phyloP scores from a whole-genome alignment of 2,888 invertebrate species.

The Lithophane leautieri region DNA sequence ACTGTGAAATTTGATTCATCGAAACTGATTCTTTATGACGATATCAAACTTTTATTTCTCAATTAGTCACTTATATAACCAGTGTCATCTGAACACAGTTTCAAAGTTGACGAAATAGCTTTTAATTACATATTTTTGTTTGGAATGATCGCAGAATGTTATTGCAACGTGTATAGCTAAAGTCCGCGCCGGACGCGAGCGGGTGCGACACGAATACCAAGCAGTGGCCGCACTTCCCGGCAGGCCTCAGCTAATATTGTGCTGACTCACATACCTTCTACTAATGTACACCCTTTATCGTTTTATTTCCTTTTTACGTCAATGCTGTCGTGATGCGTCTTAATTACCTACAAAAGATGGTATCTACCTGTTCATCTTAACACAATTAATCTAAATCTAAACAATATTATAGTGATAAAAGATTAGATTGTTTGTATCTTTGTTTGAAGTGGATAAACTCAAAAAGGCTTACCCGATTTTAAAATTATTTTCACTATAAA shows the following conservation, averaged over 20 bases:
- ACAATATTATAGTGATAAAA: too few relatives aligned
- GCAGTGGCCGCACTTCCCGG: slow-evolving; percentile 68
- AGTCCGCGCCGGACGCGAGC: slow-evolving; percentile 71
- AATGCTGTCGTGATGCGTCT: slow-evolving; percentile 51
- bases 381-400: not conserved
- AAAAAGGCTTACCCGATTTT: too few relatives aligned
- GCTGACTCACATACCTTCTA: slow-evolving; percentile 83
- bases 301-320: slow-evolving; percentile 76
- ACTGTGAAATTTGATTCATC: not conserved
- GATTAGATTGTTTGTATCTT: too few relatives aligned
- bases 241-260: slow-evolving; percentile 82
- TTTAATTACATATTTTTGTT: slow-evolving; percentile 54
- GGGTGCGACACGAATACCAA: slow-evolving; percentile 83
- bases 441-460: too few relatives aligned
- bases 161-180: slow-evolving; percentile 57
- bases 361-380: not conserved
- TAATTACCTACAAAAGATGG: slow-evolving; percentile 34
- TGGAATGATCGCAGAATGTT: slow-evolving; percentile 60
- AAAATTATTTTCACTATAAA: too few relatives aligned
- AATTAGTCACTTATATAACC: not conserved
- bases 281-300: slow-evolving; percentile 79
- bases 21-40: not conserved
- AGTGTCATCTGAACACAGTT: not conserved
- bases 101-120: slow-evolving; percentile 3
- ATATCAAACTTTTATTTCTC: not conserved